Conservation (phyloP, 1,140 invertebrate species). For the Drosophila nikananu region DNA sequence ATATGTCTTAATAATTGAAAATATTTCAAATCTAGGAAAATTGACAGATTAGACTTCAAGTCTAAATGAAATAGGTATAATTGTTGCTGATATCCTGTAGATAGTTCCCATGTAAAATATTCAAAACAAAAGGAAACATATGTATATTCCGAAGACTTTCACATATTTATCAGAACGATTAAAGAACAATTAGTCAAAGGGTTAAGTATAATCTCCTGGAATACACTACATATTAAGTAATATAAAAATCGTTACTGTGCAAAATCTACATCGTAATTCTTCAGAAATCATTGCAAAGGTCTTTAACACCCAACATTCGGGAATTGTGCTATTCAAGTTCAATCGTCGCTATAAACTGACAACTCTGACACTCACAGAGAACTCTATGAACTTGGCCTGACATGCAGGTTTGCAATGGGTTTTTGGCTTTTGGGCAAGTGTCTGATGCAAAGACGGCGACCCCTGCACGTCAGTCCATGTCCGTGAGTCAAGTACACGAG, state of each 20-base stretch:
- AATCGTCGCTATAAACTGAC: conserved; percentile 31
- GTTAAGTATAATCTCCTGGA: neutral
- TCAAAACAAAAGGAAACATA: neutral
- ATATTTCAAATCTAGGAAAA: neutral
- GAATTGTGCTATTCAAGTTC: conserved; percentile 39
- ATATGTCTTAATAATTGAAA: neutral
- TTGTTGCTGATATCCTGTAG: neutral
- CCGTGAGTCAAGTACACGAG: conserved; percentile 33
- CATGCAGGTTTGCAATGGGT: conserved; percentile 44
- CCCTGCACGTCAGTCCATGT: conserved; percentile 53
- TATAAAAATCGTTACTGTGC: neutral
- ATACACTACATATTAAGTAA: neutral
- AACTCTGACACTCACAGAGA: conserved; percentile 31
- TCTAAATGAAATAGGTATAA: neutral
- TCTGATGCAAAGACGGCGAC: conserved; percentile 41
- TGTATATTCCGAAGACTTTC: too few relatives aligned
- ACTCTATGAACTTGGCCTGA: conserved; percentile 40
- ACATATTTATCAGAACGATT: neutral
- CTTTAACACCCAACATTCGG: conserved; percentile 19
- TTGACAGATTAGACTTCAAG: neutral
- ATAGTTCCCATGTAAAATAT: neutral
- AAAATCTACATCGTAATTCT: neutral
- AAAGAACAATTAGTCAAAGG: neutral
- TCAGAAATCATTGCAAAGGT: neutral
- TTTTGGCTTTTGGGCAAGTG: conserved; percentile 37